Evolutionary conservation across 2,797 vertebrate species (phyloP).

Genomic region (Streptopelia turtur): DNA sequence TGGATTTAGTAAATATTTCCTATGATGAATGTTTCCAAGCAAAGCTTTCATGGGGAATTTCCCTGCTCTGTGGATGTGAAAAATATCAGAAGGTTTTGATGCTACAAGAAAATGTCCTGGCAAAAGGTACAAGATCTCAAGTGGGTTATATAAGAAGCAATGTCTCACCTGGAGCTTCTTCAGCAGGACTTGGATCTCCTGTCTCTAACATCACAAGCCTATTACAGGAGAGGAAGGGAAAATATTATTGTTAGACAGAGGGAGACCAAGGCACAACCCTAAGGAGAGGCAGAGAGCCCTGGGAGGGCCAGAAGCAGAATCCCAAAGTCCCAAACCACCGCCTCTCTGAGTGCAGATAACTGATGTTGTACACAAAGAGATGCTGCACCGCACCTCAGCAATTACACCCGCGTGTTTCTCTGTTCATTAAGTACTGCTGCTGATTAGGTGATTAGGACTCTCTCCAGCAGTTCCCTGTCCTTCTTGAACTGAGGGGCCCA

Average conservation of each 20-base stretch:
- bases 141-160: background rate
- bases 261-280: background rate
- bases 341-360: background rate
- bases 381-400: background rate
- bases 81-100: background rate
- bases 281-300: background rate
- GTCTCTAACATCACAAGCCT: background rate
- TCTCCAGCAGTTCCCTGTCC: too few relatives aligned
- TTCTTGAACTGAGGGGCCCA: too few relatives aligned
- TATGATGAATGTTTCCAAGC: background rate
- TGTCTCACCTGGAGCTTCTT: background rate
- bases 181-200: background rate
- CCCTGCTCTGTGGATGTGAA: background rate
- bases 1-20: background rate
- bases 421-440: background rate
- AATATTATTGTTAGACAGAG: background rate
- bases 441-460: background rate
- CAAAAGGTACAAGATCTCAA: background rate
- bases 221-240: background rate
- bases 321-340: fast-evolving
- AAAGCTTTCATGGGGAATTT: background rate
- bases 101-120: background rate
- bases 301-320: background rate
- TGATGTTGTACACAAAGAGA: background rate
- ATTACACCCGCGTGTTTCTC: background rate